Base-by-base conservation (phyloP, 2,797 vertebrate species). In the Staurois parvus region DNA sequence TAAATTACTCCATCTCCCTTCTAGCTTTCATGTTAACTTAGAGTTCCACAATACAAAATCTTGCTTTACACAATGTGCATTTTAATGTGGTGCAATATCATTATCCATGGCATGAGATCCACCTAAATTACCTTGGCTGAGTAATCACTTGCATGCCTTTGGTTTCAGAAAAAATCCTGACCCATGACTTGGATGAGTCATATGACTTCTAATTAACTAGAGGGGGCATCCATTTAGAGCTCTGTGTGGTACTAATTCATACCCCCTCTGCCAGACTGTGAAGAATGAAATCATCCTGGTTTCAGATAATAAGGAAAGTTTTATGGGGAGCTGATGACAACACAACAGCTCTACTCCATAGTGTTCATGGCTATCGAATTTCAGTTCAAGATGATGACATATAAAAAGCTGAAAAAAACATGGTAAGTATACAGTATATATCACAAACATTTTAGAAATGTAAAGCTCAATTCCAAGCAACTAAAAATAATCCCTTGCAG, bases 251-350 rank as follows among this genome's bases (percentile, higher is more conserved):
- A 80, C 80, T 92, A 88, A 91, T 89, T 86, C 88, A 92, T 77
- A 10, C 75, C 84, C 85, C 59, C 80, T 24, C n/a, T 13, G 40
- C 81, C 70, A 32, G 11, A 70, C 70, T 74, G 68, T 89, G 79
- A 89, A 86, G 90, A 88, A 91, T 91, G 91, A 93, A 93, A 88
- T 90, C 91, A 92, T 91, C 92, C 84, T 85, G 92, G 89, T 89
- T 89, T 94, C 93, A 92, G 91, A 92, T 91, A 92, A 92, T 91
- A 92, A 91, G 90, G 89, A 86, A 93, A 90, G 85, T 88, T 91
- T 87, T 89, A 85, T 89, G 86, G 92, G 93, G 91, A 91, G 90
- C 88, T 90, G 37, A 59, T 87, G 89, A 91, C 88, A 92, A 32
- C 69, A 84, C 48, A 78, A 4, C 73, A 69, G 77, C 29, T 72